Base-by-base conservation (phyloP, 2,113 vertebrate species). In the Larimichthys crocea region DNA sequence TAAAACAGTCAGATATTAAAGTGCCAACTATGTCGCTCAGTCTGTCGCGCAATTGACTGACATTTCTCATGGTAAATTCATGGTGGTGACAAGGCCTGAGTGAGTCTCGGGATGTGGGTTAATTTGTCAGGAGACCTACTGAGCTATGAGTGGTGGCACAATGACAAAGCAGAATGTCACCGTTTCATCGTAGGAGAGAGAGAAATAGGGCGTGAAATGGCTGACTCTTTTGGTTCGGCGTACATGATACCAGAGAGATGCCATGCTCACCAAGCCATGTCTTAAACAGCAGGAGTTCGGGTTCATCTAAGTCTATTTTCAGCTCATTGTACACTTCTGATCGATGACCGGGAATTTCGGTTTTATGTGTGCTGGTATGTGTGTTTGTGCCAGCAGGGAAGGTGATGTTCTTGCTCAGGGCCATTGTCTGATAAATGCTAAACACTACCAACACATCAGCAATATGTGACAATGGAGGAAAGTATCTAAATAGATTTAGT, bases 61-160 rank as follows among this genome's bases (percentile, higher is more conserved):
- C 83, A 69, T 65, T 64, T 60, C 90, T 93, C 89, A 91, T 93
- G 91, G 91, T 86, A 87, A 90, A 93, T 93, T 93, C 83, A 93
- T 91, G 82, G 72, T 63, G 19, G 83, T 86, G 83, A 87, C 88
- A 83, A 80, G 89, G 86, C 88, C 88, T 91, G 90, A 93, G 76
- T 85, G 89, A 86, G 89, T 93, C 81, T 78, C 4, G 20, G 91
- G 89, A 40, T 46, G 46, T 55, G 67, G 92, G 88, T 90, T 92
- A 89, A 92, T 93, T 91, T 89, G 92, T 93, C 89, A 92, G 85
- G 92, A 92, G 91, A 87, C 88, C 89, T 67, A 74, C 85, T 59
- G 74, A 87, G 88, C 83, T 62, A 74, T 46, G 83, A 84, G 81
- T 57, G 74, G 85, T 81, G 88, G 84, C 73, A 64, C 79, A 70